These are phyloP conservation scores for Lepus europaeus DNA, from an alignment of 2,113 vertebrate genomes.

Conservation along the genomic window DNA sequence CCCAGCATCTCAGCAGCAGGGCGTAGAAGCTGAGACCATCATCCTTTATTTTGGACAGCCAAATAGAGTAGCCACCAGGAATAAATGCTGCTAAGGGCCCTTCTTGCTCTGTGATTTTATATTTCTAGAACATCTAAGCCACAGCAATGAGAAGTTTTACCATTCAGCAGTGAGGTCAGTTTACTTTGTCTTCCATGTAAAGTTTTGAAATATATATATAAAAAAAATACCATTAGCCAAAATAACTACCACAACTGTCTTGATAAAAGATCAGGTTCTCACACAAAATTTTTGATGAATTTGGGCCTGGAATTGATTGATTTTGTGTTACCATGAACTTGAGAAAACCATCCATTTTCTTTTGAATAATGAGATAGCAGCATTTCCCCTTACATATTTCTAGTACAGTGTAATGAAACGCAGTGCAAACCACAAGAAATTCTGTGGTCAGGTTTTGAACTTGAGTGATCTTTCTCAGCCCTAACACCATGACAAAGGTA, in stretches of 20 bases:
- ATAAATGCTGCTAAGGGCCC: neutral
- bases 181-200: neutral
- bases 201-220: neutral
- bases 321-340: neutral
- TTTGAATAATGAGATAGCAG: neutral
- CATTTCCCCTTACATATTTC: neutral
- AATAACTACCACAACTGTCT: neutral
- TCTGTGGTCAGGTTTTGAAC: neutral
- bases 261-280: neutral
- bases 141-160: neutral
- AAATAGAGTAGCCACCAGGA: neutral
- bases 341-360: neutral
- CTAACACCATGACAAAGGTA: neutral
- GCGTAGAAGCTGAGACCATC: neutral
- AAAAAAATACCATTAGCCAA: neutral
- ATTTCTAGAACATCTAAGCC: neutral
- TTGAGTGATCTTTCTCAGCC: neutral
- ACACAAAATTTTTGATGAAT: neutral
- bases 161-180: neutral
- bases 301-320: neutral
- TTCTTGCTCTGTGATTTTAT: neutral
- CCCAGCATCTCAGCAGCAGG: neutral
- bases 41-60: neutral
- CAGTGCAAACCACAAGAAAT: slow-evolving; percentile 63
- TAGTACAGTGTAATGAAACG: slow-evolving; percentile 13